phyloP scores from a whole-genome alignment of 2,888 invertebrate species.

The Orthosia incerta region DNA sequence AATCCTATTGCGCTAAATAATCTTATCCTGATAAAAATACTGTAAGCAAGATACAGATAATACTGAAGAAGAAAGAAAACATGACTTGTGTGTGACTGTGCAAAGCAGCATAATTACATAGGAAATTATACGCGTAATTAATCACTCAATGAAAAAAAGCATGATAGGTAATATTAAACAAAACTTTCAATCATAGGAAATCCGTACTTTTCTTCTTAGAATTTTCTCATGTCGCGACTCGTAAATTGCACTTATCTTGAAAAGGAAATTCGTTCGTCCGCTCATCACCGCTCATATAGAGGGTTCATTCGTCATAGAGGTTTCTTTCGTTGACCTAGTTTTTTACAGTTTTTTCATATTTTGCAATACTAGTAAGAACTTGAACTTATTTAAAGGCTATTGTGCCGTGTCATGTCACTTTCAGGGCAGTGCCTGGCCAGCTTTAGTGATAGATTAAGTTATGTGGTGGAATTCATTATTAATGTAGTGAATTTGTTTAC shows the following conservation, averaged over 20 bases:
- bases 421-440: background rate
- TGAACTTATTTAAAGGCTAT: background rate
- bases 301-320: slow-evolving; percentile 19
- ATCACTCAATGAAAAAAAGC: background rate
- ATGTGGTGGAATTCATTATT: background rate
- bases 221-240: slow-evolving; percentile 16
- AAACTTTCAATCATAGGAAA: slow-evolving; percentile 2
- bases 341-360: background rate
- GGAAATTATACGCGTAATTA: background rate
- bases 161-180: background rate
- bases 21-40: background rate
- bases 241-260: slow-evolving; percentile 24
- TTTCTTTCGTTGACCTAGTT: slow-evolving; percentile 34
- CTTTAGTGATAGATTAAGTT: too few species aligned
- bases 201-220: background rate
- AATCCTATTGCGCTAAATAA: background rate
- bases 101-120: background rate
- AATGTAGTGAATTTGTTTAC: background rate
- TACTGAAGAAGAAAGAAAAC: background rate
- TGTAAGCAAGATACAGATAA: background rate
- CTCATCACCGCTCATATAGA: background rate
- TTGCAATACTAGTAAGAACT: background rate
- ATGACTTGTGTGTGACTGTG: background rate
- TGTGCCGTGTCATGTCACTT: background rate
- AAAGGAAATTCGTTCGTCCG: slow-evolving; percentile 38